Evolutionary conservation across 2,113 vertebrate genomes (phyloP), one percentile per base, ranked within the genome.

Genomic region (Semicossyphus pulcher): DNA sequence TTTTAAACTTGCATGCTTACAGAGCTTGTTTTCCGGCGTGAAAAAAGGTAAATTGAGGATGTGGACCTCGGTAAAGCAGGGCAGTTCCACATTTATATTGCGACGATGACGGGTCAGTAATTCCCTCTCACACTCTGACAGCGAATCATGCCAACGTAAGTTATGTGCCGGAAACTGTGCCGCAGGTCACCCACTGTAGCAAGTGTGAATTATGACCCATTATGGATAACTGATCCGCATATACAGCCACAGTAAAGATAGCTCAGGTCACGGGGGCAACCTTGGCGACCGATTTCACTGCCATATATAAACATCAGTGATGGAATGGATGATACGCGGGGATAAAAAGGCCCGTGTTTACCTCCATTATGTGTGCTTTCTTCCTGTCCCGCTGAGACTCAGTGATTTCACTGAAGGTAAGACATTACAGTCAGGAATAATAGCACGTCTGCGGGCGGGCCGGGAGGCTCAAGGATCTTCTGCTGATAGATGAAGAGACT

Each of bases 361-460:
- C 44, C 29, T 42, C 60, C 23, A 58, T 72, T 45, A 34, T n/a
- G 31, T 16, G 31, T 49, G 10, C 44, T 54, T 48, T 65, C 60
- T 61, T 53, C 28, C 36, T 21, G 10, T 83, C 63, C 60, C 29
- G 6, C 5, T 1, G 23, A 68, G 12, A 60, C 23, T 54, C 62
- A 26, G 23, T 57, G 29, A 72, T 73, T 74, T 75, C 23, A 53
- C 62, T 57, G 57, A 60, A 59, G 82, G 48, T 58, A 49, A 67
- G 78, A 78, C 61, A 84, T 88, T 79, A 75, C 18, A 71, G 32
- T 80, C 36, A 72, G 64, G 54, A 78, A 66, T 75, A 76, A 89
- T 67, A 47, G 64, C 49, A 72, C 1, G 1, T 63, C 41, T 21
- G 15, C 21, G 29, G 21, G 16, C 37, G 25, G 31, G 49, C 34